Conservation (phyloP, 2,797 vertebrate species). For the Chelon auratus region DNA sequence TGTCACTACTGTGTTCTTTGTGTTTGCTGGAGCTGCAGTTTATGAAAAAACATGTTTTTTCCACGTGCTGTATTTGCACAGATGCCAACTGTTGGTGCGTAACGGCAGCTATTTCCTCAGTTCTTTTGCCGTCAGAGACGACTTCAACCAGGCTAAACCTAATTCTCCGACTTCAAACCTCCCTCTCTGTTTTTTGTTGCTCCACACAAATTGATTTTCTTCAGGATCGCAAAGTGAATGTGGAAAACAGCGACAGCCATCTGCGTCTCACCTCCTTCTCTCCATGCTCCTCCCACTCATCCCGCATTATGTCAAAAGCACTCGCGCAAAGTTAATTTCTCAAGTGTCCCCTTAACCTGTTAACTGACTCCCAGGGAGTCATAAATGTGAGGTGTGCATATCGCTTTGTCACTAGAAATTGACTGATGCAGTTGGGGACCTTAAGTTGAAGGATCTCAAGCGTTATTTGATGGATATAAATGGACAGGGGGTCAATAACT, state of each 20-base stretch:
- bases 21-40: neutral
- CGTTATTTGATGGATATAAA: constrained; percentile 48
- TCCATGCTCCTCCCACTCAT: constrained; percentile 21
- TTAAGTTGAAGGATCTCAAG: constrained; percentile 19
- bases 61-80: constrained; percentile 1
- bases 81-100: constrained; percentile 3
- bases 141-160: constrained; percentile 19
- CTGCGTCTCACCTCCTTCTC: constrained; percentile 35
- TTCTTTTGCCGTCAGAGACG: constrained; percentile 23
- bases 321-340: constrained; percentile 58
- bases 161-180: constrained; percentile 7
- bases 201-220: constrained; percentile 56
- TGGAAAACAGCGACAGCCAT: constrained; percentile 23
- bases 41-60: neutral
- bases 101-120: constrained; percentile 4
- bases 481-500: constrained; percentile 36
- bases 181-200: constrained; percentile 32
- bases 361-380: constrained; percentile 41
- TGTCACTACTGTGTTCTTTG: too few relatives aligned
- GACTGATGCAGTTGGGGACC: constrained; percentile 30
- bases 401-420: constrained; percentile 42
- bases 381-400: constrained; percentile 23
- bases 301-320: constrained; percentile 49
- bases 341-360: constrained; percentile 49
- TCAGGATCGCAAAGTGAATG: constrained; percentile 43